A percentile compares a stretch with the other conserved stretches of the same genome.
Evolutionary conservation across 2,113 vertebrate species (phyloP).

Genomic region (Psammodynastes pulverulentus): DNA sequence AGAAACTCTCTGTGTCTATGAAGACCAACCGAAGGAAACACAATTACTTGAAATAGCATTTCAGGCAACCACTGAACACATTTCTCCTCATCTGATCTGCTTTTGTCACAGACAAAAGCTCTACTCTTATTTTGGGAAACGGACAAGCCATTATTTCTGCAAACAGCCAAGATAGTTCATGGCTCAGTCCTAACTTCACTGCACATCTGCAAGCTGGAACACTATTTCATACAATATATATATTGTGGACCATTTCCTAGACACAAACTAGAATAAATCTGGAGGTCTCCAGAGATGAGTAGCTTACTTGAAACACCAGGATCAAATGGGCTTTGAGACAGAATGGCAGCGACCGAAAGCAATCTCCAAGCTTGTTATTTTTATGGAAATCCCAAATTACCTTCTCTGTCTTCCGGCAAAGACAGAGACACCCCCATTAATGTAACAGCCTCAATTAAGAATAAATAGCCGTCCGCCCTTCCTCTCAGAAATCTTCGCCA

Average conservation of each 20-base stretch:
- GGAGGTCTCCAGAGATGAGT: neutral
- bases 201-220: neutral
- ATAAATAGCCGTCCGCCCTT: neutral
- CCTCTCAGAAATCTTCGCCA: neutral
- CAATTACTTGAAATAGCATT: neutral
- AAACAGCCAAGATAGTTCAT: neutral
- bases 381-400: neutral
- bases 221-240: constrained; percentile 6
- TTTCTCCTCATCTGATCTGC: neutral
- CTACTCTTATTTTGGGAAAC: constrained; percentile 11
- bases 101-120: constrained; percentile 3
- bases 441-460: neutral
- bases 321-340: neutral
- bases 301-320: neutral
- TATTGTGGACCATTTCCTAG: neutral
- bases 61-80: neutral
- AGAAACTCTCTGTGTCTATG: neutral
- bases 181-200: neutral
- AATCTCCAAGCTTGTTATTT: neutral
- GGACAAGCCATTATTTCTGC: neutral
- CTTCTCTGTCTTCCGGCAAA: neutral
- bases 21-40: neutral
- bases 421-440: neutral
- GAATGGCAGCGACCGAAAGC: neutral
- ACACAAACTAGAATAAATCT: neutral